Evolutionary conservation across 2,797 vertebrate species (phyloP).

Genomic region (Hyperoplus lanceolatus): DNA sequence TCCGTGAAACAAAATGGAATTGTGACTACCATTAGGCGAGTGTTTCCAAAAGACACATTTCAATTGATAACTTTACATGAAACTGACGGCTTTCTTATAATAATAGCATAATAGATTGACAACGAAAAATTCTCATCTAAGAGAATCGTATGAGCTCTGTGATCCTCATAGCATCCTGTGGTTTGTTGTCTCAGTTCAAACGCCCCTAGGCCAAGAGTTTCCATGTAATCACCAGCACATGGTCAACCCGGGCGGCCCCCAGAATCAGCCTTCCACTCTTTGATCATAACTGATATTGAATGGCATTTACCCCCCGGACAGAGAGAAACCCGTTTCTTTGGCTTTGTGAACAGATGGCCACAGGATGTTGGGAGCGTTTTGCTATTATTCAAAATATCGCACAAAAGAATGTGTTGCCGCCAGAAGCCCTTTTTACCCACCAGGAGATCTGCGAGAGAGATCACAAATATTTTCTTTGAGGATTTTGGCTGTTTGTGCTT

Average conservation of each 20-base stretch:
- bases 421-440: constrained; percentile 59
- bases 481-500: constrained; percentile 52
- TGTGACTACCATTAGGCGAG: not conserved
- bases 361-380: constrained; percentile 61
- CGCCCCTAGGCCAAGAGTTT: constrained; percentile 45
- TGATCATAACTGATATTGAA: constrained; percentile 75
- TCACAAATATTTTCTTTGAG: constrained; percentile 54
- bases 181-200: constrained; percentile 51
- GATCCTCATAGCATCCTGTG: constrained; percentile 26
- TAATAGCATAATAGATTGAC: not conserved
- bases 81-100: not conserved
- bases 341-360: constrained; percentile 74
- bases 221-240: constrained; percentile 69
- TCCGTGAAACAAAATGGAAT: not conserved
- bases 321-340: constrained; percentile 65
- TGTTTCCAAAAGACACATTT: not conserved
- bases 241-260: constrained; percentile 53
- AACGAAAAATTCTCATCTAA: constrained; percentile 5
- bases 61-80: not conserved
- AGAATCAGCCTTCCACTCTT: constrained; percentile 61
- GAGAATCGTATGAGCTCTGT: constrained; percentile 1
- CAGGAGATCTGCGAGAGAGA: constrained; percentile 57
- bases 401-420: constrained; percentile 50
- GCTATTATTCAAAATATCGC: constrained; percentile 72
- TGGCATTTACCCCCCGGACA: constrained; percentile 67